Conservation (phyloP, 2,113 vertebrate species). For the Panthera tigris region DNA sequence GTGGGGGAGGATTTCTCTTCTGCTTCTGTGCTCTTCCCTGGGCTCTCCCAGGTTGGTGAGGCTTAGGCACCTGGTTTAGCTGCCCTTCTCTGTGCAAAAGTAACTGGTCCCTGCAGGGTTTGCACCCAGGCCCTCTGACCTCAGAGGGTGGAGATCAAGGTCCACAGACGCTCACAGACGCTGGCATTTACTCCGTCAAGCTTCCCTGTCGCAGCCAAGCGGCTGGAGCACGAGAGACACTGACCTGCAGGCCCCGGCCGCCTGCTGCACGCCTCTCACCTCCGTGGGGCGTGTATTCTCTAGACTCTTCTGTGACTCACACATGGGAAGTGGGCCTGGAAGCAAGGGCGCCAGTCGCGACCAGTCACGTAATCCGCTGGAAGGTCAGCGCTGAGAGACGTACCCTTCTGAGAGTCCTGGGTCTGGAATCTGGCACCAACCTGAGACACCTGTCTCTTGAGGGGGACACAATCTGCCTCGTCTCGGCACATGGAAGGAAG, state of each 20-base stretch:
- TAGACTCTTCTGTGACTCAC: not conserved
- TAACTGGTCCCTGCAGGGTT: no score
- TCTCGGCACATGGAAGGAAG: not conserved
- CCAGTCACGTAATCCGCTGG: accelerated
- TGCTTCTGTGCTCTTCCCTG: accelerated
- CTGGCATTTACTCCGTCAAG: not conserved
- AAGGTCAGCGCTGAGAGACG: not conserved
- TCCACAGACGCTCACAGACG: not conserved
- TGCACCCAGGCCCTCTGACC: not conserved
- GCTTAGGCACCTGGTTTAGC: not conserved
- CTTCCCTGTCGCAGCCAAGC: not conserved
- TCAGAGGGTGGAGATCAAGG: not conserved
- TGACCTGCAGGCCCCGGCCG: not conserved
- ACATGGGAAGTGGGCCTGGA: accelerated
- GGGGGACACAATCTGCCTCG: not conserved
- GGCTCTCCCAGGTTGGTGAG: not conserved
- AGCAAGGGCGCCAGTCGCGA: accelerated
- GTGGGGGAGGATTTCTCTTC: no score
- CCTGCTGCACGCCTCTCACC: not conserved
- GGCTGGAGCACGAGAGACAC: not conserved
- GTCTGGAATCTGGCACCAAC: not conserved
- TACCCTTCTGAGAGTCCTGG: not conserved
- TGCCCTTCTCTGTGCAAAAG: not conserved
- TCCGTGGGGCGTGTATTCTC: accelerated
- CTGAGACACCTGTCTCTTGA: not conserved